Base-by-base conservation (phyloP, 2,113 vertebrate genomes). In the Rhizomys pruinosus region DNA sequence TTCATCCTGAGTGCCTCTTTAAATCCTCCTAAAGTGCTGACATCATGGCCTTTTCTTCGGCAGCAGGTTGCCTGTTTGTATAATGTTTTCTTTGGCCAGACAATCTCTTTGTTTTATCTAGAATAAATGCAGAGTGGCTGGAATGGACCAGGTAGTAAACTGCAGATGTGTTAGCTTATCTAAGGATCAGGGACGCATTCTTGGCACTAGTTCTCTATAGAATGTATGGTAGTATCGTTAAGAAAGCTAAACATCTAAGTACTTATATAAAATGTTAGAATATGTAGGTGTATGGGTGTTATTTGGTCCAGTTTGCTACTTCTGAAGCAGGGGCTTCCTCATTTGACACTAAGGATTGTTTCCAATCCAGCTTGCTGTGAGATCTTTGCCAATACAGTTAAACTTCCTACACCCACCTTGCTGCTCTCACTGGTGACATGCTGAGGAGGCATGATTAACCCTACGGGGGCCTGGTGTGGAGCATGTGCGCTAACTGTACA, bases 41-140 rank as follows among this genome's bases (percentile, higher is more conserved):
- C 61, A 66, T 52, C 61, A 76, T 39, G 32, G 63, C 37, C 34
- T 91, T 93, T 94, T 87, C 68, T 57, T 73, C 32, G 91, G 47
- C 64, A 89, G 15, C 87, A 93, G 90, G n/a, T 77, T 34, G 66
- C 68, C 19, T 68, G 13, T 29, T 68, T 34, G 23, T 66, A 22
- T 37, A 27, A 29, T 59, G n/a, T 59, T 87, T 34, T 55, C 86
- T 76, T 29, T 74, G 73, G 23, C 6, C 44, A 13, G 55, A 37
- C 44, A 34, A 12, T 19, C 15, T 42, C 25, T 85, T 81, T 52
- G 37, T 20, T 66, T 32, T 55, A 0, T 42, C 23, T 59, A 84
- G 84, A 93, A 4, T 57, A 57, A 71, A 17, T 42, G 19, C 47
- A 44, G 32, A 87, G 59, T 15, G 12, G 34, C 52, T 44, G 37